A percentile compares a stretch with the other conserved stretches of the same genome.
Conservation (phyloP, 2,797 vertebrate genomes). For the Bryconaethiops microstoma region DNA sequence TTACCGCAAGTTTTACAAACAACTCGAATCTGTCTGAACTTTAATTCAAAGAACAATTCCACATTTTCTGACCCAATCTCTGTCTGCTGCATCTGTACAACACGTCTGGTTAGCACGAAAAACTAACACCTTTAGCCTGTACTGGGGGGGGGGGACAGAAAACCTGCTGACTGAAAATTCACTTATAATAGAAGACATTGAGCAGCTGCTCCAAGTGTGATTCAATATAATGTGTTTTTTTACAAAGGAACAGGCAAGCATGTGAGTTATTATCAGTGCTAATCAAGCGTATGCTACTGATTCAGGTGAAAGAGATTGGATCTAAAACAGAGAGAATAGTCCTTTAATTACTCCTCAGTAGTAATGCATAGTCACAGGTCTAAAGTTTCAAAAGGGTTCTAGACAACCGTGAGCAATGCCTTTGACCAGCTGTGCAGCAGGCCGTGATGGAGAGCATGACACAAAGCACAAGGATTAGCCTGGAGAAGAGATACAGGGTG, state of each 20-base stretch:
- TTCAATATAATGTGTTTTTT: too few relatives aligned
- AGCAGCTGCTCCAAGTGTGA: neutral
- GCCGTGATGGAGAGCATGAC: neutral
- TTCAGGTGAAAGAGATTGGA: neutral
- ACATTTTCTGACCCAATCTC: neutral
- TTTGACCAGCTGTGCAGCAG: too few relatives aligned
- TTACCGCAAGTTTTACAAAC: constrained; percentile 31
- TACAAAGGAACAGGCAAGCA: neutral
- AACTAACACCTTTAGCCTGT: too few relatives aligned
- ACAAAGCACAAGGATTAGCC: neutral
- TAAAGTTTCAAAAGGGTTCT: neutral
- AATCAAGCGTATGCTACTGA: neutral
- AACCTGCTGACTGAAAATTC: too few relatives aligned
- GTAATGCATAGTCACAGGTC: neutral
- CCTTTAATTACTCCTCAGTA: constrained; percentile 21
- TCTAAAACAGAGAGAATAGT: neutral
- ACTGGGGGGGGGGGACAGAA: too few relatives aligned
- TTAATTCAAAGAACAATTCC: neutral
- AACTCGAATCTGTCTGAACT: constrained; percentile 19
- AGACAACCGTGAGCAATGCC: neutral
- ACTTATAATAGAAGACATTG: neutral
- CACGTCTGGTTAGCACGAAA: neutral
- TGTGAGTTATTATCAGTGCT: neutral
- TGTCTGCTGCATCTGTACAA: neutral
- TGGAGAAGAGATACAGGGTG: neutral